Percentiles rank a stretch among this genome's conserved stretches.
Evolutionary conservation across 2,888 invertebrate species (phyloP).

Genomic region (Pandemis corylana): DNA sequence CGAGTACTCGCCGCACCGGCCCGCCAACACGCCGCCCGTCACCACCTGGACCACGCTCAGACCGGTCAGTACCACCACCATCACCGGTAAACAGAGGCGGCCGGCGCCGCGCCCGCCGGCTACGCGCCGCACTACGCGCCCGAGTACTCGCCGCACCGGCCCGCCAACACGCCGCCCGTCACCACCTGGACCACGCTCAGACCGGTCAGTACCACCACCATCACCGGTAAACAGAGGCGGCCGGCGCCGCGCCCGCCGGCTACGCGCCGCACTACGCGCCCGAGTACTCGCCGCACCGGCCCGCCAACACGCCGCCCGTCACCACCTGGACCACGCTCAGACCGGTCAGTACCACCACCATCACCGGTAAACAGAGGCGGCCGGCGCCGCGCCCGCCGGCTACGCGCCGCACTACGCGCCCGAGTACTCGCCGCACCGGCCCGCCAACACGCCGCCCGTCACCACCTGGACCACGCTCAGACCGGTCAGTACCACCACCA

Average conservation of each 20-base stretch:
- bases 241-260: constrained; percentile 83
- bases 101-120: constrained; percentile 83
- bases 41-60: no score
- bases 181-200: constrained; percentile 69
- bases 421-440: constrained; percentile 80
- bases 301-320: constrained; percentile 77
- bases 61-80: no score
- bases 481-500: constrained; percentile 52
- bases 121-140: constrained; percentile 81
- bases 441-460: constrained; percentile 77
- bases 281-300: constrained; percentile 80
- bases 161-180: constrained; percentile 77
- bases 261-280: constrained; percentile 86
- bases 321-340: constrained; percentile 69
- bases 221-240: constrained; percentile 49
- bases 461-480: constrained; percentile 69
- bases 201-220: constrained; percentile 51
- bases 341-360: constrained; percentile 52
- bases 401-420: constrained; percentile 86
- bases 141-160: constrained; percentile 80
- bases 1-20: no score
- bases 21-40: no score
- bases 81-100: constrained; percentile 49
- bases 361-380: constrained; percentile 49
- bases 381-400: constrained; percentile 83